Conservation (phyloP, 2,113 vertebrate genomes). For the Gavialis gangeticus region DNA sequence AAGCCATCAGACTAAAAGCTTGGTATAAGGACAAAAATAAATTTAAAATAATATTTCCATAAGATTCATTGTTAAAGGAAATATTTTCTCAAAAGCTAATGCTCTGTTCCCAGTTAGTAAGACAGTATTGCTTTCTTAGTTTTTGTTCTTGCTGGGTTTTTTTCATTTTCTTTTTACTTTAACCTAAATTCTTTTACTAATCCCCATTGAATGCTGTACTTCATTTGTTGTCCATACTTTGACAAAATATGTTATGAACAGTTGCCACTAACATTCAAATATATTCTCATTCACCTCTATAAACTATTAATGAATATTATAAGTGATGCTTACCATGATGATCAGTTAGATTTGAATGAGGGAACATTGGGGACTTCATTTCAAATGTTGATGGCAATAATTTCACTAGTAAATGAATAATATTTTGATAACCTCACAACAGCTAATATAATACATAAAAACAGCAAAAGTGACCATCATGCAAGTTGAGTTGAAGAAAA, state of each 20-base stretch:
- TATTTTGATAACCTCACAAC: neutral
- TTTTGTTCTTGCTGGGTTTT: neutral
- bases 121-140: neutral
- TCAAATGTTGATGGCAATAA: neutral
- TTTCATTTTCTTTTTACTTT: neutral
- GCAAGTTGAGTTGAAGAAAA: neutral
- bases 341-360: neutral
- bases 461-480: neutral
- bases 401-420: neutral
- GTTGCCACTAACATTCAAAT: neutral
- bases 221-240: neutral
- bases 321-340: neutral
- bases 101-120: neutral
- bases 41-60: neutral
- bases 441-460: neutral
- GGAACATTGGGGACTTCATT: neutral
- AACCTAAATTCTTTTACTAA: neutral
- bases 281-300: neutral
- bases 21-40: neutral
- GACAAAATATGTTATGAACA: neutral
- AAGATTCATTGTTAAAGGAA: neutral
- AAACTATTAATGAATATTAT: neutral
- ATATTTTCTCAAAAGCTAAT: neutral
- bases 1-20: neutral
- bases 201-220: neutral